Base-by-base conservation (phyloP, 23 tunicate species). In the Halocynthia roretzi region DNA sequence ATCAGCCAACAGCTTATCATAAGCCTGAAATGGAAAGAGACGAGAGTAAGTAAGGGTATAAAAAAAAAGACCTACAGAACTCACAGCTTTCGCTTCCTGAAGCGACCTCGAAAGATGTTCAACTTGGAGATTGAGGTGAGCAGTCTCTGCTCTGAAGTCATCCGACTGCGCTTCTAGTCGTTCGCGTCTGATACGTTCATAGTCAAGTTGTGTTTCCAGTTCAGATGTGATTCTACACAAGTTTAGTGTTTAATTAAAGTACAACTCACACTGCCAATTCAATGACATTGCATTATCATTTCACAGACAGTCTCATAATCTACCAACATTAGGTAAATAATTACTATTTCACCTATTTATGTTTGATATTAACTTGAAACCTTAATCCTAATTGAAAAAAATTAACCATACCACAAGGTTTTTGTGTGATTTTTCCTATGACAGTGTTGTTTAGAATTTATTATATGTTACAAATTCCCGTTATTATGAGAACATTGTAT, bases 61-160 rank as follows among this genome's bases (percentile, higher is more conserved):
- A 12, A 2, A 21, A 68, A 12, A 2, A 68, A 68, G 20, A 21
- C 17, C 21, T 40, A 72, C n/a, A 8, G 14, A 8, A 77, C 80
- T 56, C 65, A 89, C 96, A 76, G 82, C 89, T 51, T 76, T 86
- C 23, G 89, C 55, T 44, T 89, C 90, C 50, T 81, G 73, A n/a
- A 89, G 66, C 0, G 79, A 23, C 49, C 62, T 18, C 12, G 89
- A 76, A 10, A 89, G 61, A 51, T 89, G 90, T 60, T 89, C 88
- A 0, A 89, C 67, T 68, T 89, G 85, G 57, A 84, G 60, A 31
- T 89, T 89, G 6, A 89, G 85, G 54, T 89, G 89, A 56, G 89
- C 79, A 51, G 80, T 89, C 71, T 89, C 96, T 19, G 96, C 85
- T 70, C 89, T 80, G 78, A 80, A 89, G 10, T 89, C 96, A 62